A percentile compares a stretch with the other conserved stretches of the same genome.
These are phyloP conservation scores for Drosophila baimaii DNA, from an alignment of 1,140 invertebrate species.

Conservation along the genomic window DNA sequence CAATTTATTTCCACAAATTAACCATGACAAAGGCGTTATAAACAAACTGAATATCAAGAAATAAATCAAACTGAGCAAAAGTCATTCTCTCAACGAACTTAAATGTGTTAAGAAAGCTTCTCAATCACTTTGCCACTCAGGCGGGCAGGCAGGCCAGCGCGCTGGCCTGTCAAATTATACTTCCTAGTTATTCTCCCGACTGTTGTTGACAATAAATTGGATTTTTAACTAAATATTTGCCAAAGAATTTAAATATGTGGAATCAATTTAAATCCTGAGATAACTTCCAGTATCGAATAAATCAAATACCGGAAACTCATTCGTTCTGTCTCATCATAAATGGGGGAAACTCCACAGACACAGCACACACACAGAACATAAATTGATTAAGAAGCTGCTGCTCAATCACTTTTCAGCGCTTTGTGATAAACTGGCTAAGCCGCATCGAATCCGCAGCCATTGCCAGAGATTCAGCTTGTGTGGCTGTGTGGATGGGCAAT, in stretches of 20 bases:
- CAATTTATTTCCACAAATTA: conserved; percentile 6
- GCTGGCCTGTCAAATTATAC: conserved; percentile 2
- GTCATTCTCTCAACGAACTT: not conserved
- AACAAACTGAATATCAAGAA: not conserved
- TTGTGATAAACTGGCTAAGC: conserved; percentile 40
- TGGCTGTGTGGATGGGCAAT: conserved; percentile 32
- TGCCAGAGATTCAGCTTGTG: not conserved
- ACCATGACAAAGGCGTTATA: not conserved
- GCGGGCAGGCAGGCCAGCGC: not conserved
- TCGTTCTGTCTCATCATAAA: conserved; percentile 20
- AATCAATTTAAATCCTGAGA: not conserved
- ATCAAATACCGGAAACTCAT: conserved; percentile 16
- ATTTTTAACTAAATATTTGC: conserved; percentile 8
- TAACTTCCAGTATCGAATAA: conserved; percentile 12
- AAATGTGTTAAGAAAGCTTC: not conserved
- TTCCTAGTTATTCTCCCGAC: not conserved
- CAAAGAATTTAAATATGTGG: not conserved
- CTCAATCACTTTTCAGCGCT: conserved; percentile 50
- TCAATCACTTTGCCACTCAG: not conserved
- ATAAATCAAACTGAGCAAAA: conserved; percentile 6
- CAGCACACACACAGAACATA: conserved; percentile 12
- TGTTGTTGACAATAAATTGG: conserved; percentile 9
- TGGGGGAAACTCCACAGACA: conserved; percentile 14
- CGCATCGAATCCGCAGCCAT: conserved; percentile 23
- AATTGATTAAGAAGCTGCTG: conserved; percentile 45